These are phyloP conservation scores for Allobates femoralis DNA, from an alignment of 2,797 vertebrate genomes.

Conservation along the genomic window DNA sequence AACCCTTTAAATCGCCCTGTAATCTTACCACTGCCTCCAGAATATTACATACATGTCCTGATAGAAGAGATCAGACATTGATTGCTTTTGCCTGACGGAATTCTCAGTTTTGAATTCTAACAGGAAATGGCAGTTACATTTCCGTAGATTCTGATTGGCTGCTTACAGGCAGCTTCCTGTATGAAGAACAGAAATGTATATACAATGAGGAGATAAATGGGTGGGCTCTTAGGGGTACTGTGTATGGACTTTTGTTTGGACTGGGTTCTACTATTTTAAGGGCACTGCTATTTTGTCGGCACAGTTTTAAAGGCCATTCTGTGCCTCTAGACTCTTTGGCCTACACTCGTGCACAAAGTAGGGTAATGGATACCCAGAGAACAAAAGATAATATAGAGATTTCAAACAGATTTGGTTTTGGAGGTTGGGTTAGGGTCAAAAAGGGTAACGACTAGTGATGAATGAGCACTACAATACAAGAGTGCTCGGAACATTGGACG, in stretches of 20 bases:
- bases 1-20: too few species aligned
- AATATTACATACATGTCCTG: not conserved
- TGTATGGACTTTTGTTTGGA: too few species aligned
- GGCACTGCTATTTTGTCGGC: not conserved
- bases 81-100: slow-evolving; percentile 5
- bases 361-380: too few species aligned
- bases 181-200: not conserved
- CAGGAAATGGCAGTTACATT: not conserved
- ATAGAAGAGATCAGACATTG: not conserved
- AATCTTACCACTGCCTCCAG: not conserved
- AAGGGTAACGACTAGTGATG: too few species aligned
- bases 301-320: too few species aligned
- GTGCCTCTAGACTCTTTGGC: too few species aligned
- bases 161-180: not conserved
- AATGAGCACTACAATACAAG: too few species aligned
- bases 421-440: too few species aligned
- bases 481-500: too few species aligned
- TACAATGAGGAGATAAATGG: not conserved
- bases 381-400: too few species aligned
- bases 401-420: too few species aligned
- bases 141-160: not conserved
- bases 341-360: too few species aligned
- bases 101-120: not conserved
- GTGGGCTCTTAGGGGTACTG: not conserved
- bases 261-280: not conserved